These are phyloP conservation scores for Chloroceryle inda DNA, from an alignment of 2,797 vertebrate species.

Conservation along the genomic window DNA sequence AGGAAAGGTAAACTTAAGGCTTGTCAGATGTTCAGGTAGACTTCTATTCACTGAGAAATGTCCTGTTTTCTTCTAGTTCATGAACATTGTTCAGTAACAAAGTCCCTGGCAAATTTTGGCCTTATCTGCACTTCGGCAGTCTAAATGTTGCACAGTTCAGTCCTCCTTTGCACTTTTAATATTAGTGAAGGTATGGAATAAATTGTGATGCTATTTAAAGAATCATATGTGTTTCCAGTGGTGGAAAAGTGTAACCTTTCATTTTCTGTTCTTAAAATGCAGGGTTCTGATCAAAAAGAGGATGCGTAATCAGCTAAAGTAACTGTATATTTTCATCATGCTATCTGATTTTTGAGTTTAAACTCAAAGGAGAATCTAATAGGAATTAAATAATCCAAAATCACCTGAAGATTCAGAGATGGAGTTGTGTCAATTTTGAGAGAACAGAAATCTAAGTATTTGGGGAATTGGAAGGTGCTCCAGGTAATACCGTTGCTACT, in stretches of 20 bases:
- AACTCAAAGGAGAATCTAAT: not conserved
- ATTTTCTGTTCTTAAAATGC: not conserved
- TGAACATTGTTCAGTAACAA: not conserved
- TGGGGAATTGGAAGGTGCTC: not conserved
- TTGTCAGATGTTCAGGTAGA: not conserved
- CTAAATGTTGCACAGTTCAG: not conserved
- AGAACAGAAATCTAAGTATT: not conserved
- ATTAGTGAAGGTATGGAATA: not conserved
- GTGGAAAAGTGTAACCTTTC: not conserved
- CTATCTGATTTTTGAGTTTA: not conserved
- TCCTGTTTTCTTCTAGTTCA: not conserved
- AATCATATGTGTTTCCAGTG: not conserved
- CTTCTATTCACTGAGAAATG: not conserved
- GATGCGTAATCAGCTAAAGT: not conserved
- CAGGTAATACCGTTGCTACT: not conserved
- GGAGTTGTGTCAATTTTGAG: not conserved
- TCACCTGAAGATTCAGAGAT: not conserved
- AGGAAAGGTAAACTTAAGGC: not conserved
- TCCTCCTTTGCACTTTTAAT: not conserved
- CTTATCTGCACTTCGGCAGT: not conserved
- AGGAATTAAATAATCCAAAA: not conserved
- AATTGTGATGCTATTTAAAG: not conserved
- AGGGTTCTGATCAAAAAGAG: not conserved
- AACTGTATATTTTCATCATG: not conserved
- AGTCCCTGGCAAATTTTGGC: not conserved